phyloP scores from a whole-genome alignment of 2,888 invertebrate genomes.

The Chrysolina americana region DNA sequence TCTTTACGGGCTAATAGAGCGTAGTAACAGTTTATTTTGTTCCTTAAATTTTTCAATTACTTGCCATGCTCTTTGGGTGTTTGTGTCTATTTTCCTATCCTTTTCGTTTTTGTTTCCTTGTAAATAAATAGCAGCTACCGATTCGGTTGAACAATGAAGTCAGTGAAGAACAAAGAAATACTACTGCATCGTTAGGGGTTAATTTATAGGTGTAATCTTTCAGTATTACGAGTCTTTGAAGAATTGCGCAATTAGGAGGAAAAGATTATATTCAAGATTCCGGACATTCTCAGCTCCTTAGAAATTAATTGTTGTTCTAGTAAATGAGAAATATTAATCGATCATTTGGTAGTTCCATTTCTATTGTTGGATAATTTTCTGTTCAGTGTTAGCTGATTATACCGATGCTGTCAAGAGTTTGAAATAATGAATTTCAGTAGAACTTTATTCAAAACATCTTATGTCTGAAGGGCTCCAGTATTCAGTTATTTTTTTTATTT shows the following conservation, averaged over 20 bases:
- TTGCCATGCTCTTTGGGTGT: slow-evolving; percentile 22
- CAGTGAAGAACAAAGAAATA: slow-evolving; percentile 8
- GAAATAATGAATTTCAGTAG: no score
- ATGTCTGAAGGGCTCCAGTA: no score
- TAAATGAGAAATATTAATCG: no score
- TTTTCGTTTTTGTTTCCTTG: background rate
- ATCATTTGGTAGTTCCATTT: no score
- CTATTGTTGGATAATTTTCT: no score
- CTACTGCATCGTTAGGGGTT: slow-evolving; percentile 13
- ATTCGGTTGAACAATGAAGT: background rate
- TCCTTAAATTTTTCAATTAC: slow-evolving; percentile 38
- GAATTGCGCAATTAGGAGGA: background rate
- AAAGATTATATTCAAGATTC: background rate
- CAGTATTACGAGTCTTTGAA: background rate
- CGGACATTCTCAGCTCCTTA: no score
- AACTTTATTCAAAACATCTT: no score
- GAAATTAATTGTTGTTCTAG: no score
- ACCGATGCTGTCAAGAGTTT: no score
- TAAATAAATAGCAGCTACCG: slow-evolving; percentile 11
- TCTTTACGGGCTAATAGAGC: slow-evolving; percentile 38
- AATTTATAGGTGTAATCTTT: slow-evolving; percentile 11
- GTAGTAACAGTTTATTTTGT: slow-evolving; percentile 32
- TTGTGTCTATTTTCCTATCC: slow-evolving; percentile 28
- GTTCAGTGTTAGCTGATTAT: no score
- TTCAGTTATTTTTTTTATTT: no score